Conservation (phyloP, 2,888 invertebrate genomes). For the Stegana nigrithorax region DNA sequence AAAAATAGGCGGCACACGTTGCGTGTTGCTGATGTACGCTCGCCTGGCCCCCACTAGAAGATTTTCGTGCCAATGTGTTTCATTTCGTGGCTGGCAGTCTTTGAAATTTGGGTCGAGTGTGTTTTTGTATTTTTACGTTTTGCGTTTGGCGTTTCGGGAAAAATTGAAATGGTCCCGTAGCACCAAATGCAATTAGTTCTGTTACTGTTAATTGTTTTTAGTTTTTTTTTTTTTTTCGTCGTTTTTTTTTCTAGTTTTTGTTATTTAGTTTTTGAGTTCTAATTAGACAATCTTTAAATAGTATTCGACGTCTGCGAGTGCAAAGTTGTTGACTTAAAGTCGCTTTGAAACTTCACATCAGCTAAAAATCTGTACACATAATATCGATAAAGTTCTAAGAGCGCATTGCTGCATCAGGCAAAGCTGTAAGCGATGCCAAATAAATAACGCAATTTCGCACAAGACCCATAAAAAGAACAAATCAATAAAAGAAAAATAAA, state of each 20-base stretch:
- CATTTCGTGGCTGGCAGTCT: background rate
- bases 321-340: too few species aligned
- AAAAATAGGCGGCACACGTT: conserved; percentile 13
- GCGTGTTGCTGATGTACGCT: background rate
- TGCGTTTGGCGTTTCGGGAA: background rate
- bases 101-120: background rate
- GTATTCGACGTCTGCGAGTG: too few species aligned
- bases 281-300: conserved; percentile 6
- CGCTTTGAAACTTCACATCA: too few species aligned
- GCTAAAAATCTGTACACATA: too few species aligned
- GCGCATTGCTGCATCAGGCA: too few species aligned
- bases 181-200: conserved; percentile 1
- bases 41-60: background rate
- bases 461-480: too few species aligned
- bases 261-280: conserved; percentile 5
- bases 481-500: too few species aligned
- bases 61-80: conserved; percentile 3
- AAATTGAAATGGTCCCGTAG: background rate
- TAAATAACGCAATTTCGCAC: too few species aligned
- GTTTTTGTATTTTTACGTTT: background rate
- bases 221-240: too few species aligned
- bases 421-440: too few species aligned
- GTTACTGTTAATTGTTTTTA: background rate
- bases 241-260: too few species aligned
- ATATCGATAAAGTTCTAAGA: too few species aligned